phyloP scores from a whole-genome alignment of 2,113 vertebrate species.

The Psephotus haematonotus region DNA sequence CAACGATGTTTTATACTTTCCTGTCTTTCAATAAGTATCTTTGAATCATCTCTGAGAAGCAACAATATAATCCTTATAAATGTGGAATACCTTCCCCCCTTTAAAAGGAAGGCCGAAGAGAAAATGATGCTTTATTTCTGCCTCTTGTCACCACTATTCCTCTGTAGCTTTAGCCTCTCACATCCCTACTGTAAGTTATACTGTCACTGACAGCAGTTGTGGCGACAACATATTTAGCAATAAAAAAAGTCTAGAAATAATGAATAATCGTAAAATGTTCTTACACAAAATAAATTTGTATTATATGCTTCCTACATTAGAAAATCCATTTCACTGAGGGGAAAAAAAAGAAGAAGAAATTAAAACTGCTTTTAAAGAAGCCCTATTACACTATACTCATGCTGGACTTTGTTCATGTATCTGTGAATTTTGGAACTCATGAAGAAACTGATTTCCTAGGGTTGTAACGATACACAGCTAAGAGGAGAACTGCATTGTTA shows the following conservation, averaged over 20 bases:
- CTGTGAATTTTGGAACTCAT: neutral
- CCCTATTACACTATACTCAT: neutral
- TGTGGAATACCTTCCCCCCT: neutral
- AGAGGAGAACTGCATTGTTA: neutral
- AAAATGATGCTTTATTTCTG: neutral
- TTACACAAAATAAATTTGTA: neutral
- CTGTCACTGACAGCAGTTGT: neutral
- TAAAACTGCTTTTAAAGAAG: neutral
- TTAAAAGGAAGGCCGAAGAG: neutral
- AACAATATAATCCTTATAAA: slow-evolving; percentile 1
- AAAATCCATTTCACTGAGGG: neutral
- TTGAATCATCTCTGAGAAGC: neutral
- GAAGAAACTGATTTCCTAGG: neutral
- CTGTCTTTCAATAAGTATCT: neutral
- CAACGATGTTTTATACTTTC: neutral
- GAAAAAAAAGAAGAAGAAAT: neutral
- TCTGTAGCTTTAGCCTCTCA: neutral
- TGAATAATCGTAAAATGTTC: neutral
- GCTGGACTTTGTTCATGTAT: neutral
- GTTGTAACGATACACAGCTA: neutral
- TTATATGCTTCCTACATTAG: neutral
- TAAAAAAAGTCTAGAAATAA: neutral
- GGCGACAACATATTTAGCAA: neutral
- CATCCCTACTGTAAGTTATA: neutral
- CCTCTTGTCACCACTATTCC: neutral